These are phyloP conservation scores for Lepas anatifera DNA, from an alignment of 2,888 invertebrate genomes.

Conservation along the genomic window DNA sequence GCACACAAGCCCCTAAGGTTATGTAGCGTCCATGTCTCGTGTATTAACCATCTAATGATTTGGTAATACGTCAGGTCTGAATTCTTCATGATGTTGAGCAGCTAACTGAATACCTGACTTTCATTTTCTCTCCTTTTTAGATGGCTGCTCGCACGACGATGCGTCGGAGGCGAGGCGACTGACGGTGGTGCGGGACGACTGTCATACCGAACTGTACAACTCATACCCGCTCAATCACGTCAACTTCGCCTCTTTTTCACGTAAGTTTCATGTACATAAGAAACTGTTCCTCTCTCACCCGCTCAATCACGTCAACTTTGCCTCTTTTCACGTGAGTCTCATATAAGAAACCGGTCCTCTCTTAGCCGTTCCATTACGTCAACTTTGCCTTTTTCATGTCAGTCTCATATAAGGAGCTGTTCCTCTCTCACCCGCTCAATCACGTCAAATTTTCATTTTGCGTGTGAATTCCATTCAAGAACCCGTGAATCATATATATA, in stretches of 20 bases:
- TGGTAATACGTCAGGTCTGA: no score
- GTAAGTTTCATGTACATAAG: no score
- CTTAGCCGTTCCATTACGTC: neutral
- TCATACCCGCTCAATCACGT: neutral
- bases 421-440: neutral
- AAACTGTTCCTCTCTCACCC: neutral
- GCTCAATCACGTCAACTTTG: slow-evolving; percentile 7
- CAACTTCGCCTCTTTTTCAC: no score
- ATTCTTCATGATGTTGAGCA: no score
- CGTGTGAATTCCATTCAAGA: neutral
- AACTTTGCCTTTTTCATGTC: no score
- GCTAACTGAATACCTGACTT: no score
- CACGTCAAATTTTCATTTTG: neutral
- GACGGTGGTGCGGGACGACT: neutral
- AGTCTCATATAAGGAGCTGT: neutral
- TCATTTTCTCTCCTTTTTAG: no score
- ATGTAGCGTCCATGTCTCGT: no score
- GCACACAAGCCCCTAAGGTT: no score
- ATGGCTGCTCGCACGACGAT: neutral
- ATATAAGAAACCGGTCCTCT: neutral
- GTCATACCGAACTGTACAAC: neutral
- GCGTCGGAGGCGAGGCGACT: neutral
- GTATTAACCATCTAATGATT: no score
- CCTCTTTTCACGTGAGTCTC: neutral
- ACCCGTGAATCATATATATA: no score